Base-by-base conservation (phyloP, 53 echinoderm and acorn worm species). In the Echinometra lucunter region DNA sequence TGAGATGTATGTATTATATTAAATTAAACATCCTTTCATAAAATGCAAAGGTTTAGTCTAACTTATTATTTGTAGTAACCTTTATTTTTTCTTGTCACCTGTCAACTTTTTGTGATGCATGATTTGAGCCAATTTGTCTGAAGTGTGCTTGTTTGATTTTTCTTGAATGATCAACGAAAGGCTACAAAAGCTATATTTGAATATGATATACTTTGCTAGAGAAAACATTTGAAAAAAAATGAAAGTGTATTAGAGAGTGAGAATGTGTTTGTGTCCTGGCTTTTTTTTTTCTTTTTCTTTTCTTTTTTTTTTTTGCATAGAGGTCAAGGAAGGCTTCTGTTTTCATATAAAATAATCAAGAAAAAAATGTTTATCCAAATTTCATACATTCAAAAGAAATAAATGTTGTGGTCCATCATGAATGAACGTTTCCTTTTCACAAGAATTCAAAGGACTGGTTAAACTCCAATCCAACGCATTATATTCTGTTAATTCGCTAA, bases 1-100 rank as follows among this genome's bases (percentile, higher is more conserved):
- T n/a, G 85, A 85, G 85, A 85, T 85, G 55, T 85, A 85, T 85
- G 85, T 49, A 85, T 85, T 53, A 85, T 85, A 85, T 85, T 78
- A 53, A 85, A 85, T 85, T n/a, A 85, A 85, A 47, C 30, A 85
- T 53, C 85, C 85, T 85, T 85, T 30, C 34, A 85, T 85, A 32
- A n/a, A 34, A 69, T 69, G 69, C 69, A 69, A 69, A 69, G n/a
- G 13, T 69, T 8, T 32, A 63, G 21, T 63, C n/a, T n/a, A n/a
- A 63, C 63, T 63, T 15, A 0, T 63, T 63, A 0, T 63, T 63
- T 63, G 3, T 63, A 69, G 69, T 69, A 28, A 10, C 15, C 69
- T 12, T 34, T 12, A 15, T 7, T 32, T 11, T 32, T 32, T 34
- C 32, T 69, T 2, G 30, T 69, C 7, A 69, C 69, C 15, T 12